Base-by-base conservation (phyloP, 2,113 vertebrate species). In the Cyanocitta stelleri region DNA sequence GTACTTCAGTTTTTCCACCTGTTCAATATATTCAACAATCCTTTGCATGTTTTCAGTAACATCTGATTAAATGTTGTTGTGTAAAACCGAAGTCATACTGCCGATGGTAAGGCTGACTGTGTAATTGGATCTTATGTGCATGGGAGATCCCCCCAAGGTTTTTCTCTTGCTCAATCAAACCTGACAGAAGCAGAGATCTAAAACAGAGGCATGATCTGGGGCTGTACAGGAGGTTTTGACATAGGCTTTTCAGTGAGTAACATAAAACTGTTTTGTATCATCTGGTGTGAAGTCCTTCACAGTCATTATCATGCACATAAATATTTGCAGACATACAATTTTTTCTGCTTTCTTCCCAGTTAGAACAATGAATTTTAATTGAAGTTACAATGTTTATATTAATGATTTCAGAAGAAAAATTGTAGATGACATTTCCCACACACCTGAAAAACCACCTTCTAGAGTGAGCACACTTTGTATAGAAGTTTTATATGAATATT, bases 51-150 rank as follows among this genome's bases (percentile, higher is more conserved):
- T 67, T 75, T 72, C 16, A 62, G 24, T 17, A 41, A 58, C 9
- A 39, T 26, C 23, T 72, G 52, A 4, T 46, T 23, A 67, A 64
- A 39, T 43, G 22, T 33, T 80, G 32, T 10, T 58, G 3, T 4
- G 2, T 13, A 35, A 62, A 6, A 63, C 19, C 6, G 12, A 79
- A 72, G 7, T 46, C 1, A 1, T 72, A 24, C 19, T 46, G 23
- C 26, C 67, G 16, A 9, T 76, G 33, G 48, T 22, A 30, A 46
- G 6, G 3, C 15, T 71, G 13, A 9, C 8, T 33, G 4, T 52
- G 2, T 27, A 44, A 72, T 7, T 9, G 6, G 4, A 75, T 13
- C 1, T 37, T 54, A 3, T 32, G 11, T 41, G 26, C 1, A 1
- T 7, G 3, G 11, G 19, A 55, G 18, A 58, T n/a, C 5, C 13